Conservation (phyloP, 2,797 vertebrate species). For the Carcharodon carcharias region DNA sequence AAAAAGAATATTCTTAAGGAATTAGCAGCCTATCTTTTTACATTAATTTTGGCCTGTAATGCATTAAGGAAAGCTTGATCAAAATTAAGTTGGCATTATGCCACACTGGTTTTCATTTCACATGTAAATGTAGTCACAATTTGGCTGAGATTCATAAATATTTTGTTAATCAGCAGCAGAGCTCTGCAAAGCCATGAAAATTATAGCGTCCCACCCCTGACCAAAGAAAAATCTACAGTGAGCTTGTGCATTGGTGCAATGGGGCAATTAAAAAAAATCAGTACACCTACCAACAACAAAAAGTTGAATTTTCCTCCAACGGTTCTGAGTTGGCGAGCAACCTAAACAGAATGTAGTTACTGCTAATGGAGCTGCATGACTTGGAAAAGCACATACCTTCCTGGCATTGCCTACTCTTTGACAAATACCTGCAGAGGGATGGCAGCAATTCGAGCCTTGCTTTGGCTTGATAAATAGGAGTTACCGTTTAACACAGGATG, state of each 20-base stretch:
- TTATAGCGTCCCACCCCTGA: not conserved
- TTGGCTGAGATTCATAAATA: not conserved
- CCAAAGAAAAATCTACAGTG: not conserved
- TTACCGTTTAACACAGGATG: not conserved
- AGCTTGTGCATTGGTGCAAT: not conserved
- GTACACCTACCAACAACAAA: not conserved
- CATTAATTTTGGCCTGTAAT: not conserved
- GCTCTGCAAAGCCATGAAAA: not conserved
- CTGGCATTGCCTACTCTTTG: not conserved
- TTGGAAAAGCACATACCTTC: not conserved
- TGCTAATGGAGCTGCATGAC: not conserved
- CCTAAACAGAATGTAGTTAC: too few relatives aligned
- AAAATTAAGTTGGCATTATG: slow-evolving; percentile 23
- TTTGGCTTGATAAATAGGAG: not conserved
- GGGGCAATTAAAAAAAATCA: not conserved
- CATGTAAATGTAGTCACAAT: not conserved
- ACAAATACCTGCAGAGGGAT: not conserved
- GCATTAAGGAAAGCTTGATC: not conserved
- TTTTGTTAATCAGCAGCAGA: not conserved
- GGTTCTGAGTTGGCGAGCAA: not conserved
- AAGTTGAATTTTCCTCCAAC: not conserved
- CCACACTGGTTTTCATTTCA: slow-evolving; percentile 13
- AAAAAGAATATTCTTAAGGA: not conserved
- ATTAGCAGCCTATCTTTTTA: not conserved
- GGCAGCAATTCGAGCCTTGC: not conserved